Base-by-base conservation (phyloP, 2,888 invertebrate species). In the Conus canariensis region DNA sequence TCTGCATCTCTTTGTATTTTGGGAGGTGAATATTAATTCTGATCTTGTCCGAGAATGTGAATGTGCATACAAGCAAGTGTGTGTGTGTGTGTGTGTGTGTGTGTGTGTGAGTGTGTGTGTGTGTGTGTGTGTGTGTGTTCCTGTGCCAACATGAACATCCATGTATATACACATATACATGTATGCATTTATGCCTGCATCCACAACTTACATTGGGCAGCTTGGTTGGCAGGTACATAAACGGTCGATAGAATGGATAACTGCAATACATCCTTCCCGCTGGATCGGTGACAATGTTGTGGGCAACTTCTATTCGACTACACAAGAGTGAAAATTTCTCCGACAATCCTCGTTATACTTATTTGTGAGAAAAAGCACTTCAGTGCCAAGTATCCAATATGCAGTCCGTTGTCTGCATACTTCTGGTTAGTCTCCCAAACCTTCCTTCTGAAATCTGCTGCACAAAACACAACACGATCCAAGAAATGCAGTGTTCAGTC, bases 161-260 rank as follows among this genome's bases (percentile, higher is more conserved):
- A 16, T 7, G 16, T 64, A 64, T 16, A 64, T 16, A 64, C 64
- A 64, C 64, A 64, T 16, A 7, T 16, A 64, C 64, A 64, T 16
- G 64, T 64, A 7, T 16, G 16, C 64, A 4, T 16, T 14, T 16
- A 64, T 64, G 60, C 60, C 16, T 16, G 60, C 60, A 64, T 16
- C 10, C 64, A 64, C 8, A 7, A 90, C 90, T 91, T 67, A 90
- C 93, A n/a, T 93, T 90, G 14, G 91, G 83, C 89, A 94, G 89
- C 91, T 94, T 94, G 0, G 94, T 92, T 0, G 94, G 94, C 77
- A 94, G 90, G 87, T 94, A 94, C 94, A 94, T 93, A 30, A 94
- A 92, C 7, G 94, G 94, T 58, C 93, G 91, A 83, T 94, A 94
- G 16, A 93, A 90, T 2, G 94, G 93, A 88, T 94, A 94, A 22